Evolutionary conservation across 2,113 vertebrate genomes (phyloP).

Genomic region (Lagopus muta): DNA sequence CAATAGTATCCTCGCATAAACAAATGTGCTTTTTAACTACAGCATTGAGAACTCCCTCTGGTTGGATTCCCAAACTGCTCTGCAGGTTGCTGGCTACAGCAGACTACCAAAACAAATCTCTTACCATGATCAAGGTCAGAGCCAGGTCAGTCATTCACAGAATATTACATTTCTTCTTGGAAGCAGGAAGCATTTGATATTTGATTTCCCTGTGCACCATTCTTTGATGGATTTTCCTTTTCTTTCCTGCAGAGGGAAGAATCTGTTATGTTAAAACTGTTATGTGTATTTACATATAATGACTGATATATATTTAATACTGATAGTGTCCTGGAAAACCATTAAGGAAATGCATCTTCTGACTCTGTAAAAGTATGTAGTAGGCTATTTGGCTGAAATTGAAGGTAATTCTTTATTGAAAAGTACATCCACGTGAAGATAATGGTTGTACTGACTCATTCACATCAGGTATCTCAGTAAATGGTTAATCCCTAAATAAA

Average conservation of each 20-base stretch:
- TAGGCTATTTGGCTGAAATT: background rate
- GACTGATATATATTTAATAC: slow-evolving; percentile 31
- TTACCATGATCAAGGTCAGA: slow-evolving; percentile 85
- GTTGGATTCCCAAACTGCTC: slow-evolving; percentile 87
- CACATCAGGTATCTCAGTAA: slow-evolving; percentile 19
- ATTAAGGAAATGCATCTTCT: slow-evolving; percentile 14
- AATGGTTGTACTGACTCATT: background rate
- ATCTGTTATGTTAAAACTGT: slow-evolving; percentile 52
- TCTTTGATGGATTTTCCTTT: slow-evolving; percentile 80
- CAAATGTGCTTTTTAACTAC: slow-evolving; percentile 75
- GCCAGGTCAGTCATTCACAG: slow-evolving; percentile 82
- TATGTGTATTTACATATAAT: slow-evolving; percentile 43
- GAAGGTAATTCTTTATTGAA: slow-evolving; percentile 1
- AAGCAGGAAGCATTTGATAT: slow-evolving; percentile 77
- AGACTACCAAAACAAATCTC: slow-evolving; percentile 91
- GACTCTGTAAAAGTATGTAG: slow-evolving; percentile 21
- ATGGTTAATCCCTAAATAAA: slow-evolving; percentile 3
- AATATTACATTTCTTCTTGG: slow-evolving; percentile 77
- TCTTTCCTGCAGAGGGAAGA: slow-evolving; percentile 56
- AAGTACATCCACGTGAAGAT: slow-evolving; percentile 6
- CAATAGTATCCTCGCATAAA: slow-evolving; percentile 60
- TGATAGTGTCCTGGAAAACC: slow-evolving; percentile 23
- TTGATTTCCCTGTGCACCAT: slow-evolving; percentile 58
- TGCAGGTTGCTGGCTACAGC: slow-evolving; percentile 86
- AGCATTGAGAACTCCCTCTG: slow-evolving; percentile 79